These are phyloP conservation scores for Lissocephala sabroskyi DNA, from an alignment of 2,888 invertebrate species.

Conservation along the genomic window DNA sequence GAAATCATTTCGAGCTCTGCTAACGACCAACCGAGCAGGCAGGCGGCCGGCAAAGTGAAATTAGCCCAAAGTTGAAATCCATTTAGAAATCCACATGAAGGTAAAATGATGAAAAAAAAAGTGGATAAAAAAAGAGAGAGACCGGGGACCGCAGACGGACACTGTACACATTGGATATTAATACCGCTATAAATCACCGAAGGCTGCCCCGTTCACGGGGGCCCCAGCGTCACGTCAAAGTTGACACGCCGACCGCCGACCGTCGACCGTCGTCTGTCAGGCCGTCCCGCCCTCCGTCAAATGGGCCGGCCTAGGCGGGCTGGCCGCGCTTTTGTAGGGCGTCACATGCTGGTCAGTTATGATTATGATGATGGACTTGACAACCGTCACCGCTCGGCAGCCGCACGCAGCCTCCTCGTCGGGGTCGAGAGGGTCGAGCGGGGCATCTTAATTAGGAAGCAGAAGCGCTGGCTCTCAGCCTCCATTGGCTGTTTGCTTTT, in stretches of 20 bases:
- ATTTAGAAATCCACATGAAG: conserved; percentile 51
- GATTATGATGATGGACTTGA: background rate
- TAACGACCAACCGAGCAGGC: too few relatives aligned
- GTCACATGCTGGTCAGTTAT: background rate
- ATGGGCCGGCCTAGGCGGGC: background rate
- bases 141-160: too few relatives aligned
- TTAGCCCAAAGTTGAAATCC: conserved; percentile 56
- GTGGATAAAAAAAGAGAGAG: conserved; percentile 10
- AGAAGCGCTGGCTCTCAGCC: too few relatives aligned
- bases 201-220: background rate
- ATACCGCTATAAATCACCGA: conserved; percentile 43
- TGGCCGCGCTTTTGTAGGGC: background rate
- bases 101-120: too few relatives aligned
- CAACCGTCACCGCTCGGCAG: too few relatives aligned
- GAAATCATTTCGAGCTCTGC: conserved; percentile 34
- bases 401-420: too few relatives aligned
- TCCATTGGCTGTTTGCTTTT: too few relatives aligned
- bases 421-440: too few relatives aligned
- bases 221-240: conserved; percentile 29
- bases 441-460: too few relatives aligned
- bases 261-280: background rate
- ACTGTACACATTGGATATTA: too few relatives aligned
- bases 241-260: conserved; percentile 25
- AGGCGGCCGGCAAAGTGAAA: too few relatives aligned
- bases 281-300: background rate